Evolutionary conservation across 2,797 vertebrate genomes (phyloP).

Genomic region (Danio albolineatus): DNA sequence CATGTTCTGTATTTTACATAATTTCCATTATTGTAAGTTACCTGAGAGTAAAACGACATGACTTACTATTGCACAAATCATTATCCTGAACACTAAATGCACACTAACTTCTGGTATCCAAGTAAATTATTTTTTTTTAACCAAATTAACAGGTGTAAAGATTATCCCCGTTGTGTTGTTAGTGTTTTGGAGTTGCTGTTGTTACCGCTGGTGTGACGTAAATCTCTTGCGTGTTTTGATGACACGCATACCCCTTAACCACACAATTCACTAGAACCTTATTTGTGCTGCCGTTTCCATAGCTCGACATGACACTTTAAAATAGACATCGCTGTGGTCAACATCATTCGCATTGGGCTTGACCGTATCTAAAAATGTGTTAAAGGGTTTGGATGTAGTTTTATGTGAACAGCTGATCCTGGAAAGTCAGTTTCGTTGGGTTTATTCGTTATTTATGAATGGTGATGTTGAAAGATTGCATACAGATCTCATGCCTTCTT

Average conservation of each 20-base stretch:
- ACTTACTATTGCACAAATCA: neutral
- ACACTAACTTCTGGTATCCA: neutral
- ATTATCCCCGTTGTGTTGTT: neutral
- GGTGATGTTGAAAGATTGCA: too few species aligned
- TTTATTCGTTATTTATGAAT: too few species aligned
- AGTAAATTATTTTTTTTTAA: neutral
- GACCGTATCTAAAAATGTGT: neutral
- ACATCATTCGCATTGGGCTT: neutral
- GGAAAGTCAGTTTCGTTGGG: neutral
- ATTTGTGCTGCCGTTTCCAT: slow-evolving; percentile 51
- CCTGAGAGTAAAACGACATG: neutral
- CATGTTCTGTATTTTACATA: too few species aligned
- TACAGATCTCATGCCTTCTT: too few species aligned
- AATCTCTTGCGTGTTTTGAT: neutral
- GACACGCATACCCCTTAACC: slow-evolving; percentile 58
- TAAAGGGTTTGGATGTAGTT: neutral
- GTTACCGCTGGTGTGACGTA: neutral
- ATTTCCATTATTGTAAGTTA: neutral
- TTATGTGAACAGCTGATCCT: neutral
- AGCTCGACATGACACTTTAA: neutral
- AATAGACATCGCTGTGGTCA: slow-evolving; percentile 4
- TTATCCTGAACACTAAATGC: neutral
- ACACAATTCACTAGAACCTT: slow-evolving; percentile 67
- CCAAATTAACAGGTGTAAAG: neutral
- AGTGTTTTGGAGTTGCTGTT: neutral